Evolutionary conservation across 2,113 vertebrate genomes (phyloP).

Genomic region (Protomyctophum bolini): DNA sequence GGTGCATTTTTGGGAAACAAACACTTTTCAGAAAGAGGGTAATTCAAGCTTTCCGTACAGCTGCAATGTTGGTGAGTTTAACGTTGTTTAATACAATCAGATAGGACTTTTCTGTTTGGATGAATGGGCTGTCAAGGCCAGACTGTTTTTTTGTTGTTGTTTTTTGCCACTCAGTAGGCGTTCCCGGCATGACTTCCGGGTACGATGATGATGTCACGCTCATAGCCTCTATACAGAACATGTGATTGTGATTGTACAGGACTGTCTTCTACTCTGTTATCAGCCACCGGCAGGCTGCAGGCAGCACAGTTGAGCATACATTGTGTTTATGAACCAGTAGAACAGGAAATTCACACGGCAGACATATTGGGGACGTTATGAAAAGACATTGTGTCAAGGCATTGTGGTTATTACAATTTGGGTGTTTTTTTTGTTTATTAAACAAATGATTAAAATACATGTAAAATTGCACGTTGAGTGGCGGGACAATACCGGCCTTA

Average conservation of each 20-base stretch:
- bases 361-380: slow-evolving; percentile 8
- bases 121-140: too few relatives aligned
- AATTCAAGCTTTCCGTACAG: too few relatives aligned
- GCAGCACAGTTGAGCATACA: slow-evolving; percentile 16
- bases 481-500: slow-evolving; percentile 46
- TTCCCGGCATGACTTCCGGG: neutral
- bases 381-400: neutral
- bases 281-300: slow-evolving; percentile 40
- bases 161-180: too few relatives aligned
- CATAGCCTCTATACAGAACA: too few relatives aligned
- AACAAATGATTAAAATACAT: slow-evolving; percentile 47
- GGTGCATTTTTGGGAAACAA: neutral
- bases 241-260: slow-evolving; percentile 24
- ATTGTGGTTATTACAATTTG: slow-evolving; percentile 20
- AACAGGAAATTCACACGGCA: slow-evolving; percentile 39
- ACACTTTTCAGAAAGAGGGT: too few relatives aligned
- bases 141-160: too few relatives aligned
- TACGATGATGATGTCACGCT: slow-evolving; percentile 6
- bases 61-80: too few relatives aligned
- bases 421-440: slow-evolving; percentile 40
- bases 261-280: slow-evolving; percentile 46
- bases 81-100: too few relatives aligned
- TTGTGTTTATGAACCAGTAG: slow-evolving; percentile 59
- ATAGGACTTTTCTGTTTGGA: too few relatives aligned
- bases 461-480: slow-evolving; percentile 5